Percentiles rank a stretch among this genome's conserved stretches.
Conservation (phyloP, 2,888 invertebrate species). For the Tetramorium bicarinatum region DNA sequence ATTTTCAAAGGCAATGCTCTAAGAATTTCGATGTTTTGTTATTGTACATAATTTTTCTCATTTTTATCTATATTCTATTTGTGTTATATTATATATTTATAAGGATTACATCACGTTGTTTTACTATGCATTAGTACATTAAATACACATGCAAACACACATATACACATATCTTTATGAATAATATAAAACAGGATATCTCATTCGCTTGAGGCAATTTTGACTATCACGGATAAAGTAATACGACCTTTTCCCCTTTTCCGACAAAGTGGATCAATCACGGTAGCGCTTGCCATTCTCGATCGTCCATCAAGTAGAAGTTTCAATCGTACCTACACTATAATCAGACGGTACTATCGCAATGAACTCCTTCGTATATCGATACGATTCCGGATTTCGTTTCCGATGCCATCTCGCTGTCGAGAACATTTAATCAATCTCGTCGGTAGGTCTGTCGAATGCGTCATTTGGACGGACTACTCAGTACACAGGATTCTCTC, state of each 20-base stretch:
- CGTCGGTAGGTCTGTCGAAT: slow-evolving; percentile 23
- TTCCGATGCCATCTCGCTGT: slow-evolving; percentile 13
- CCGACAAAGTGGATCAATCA: slow-evolving; percentile 37
- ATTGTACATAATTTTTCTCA: not conserved
- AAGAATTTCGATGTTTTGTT: not conserved
- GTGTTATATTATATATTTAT: not conserved
- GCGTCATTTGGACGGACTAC: slow-evolving; percentile 25
- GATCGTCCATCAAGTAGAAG: slow-evolving; percentile 35
- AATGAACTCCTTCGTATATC: slow-evolving; percentile 23
- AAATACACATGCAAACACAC: not conserved
- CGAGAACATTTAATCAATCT: slow-evolving; percentile 50
- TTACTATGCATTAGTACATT: not conserved
- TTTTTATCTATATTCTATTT: not conserved
- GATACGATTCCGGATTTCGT: slow-evolving; percentile 29
- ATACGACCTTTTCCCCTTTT: not conserved
- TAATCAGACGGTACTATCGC: slow-evolving; percentile 36
- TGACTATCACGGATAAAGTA: not conserved
- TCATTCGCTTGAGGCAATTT: slow-evolving; percentile 13
- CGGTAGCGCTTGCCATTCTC: not conserved
- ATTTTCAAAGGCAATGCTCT: not conserved
- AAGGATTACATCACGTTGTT: not conserved
- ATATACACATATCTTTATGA: not conserved
- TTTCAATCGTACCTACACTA: slow-evolving; percentile 37
- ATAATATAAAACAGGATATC: not conserved
- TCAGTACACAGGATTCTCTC: slow-evolving; percentile 17